These are phyloP conservation scores for Geophilus truncorum DNA, from an alignment of 2,888 invertebrate species.

Conservation along the genomic window DNA sequence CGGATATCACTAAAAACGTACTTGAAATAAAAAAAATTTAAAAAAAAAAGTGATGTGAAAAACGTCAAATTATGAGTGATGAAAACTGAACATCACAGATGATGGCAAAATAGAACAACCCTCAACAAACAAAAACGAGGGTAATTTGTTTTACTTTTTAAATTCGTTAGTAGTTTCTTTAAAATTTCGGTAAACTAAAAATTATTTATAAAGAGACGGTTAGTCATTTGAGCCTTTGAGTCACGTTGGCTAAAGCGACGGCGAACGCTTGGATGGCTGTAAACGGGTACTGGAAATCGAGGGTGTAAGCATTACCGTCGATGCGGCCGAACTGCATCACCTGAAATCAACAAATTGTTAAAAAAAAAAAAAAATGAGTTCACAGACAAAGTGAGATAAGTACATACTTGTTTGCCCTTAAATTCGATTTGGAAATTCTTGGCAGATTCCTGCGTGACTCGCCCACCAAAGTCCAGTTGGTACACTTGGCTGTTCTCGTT, in stretches of 20 bases:
- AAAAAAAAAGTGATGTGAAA: neutral
- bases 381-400: too few species aligned
- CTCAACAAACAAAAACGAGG: neutral
- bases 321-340: constrained; percentile 99
- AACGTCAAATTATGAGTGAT: neutral
- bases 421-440: constrained; percentile 99
- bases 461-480: constrained; percentile 96
- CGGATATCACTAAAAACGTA: neutral
- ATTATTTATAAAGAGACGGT: constrained; percentile 21
- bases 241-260: constrained; percentile 93
- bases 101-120: constrained; percentile 12
- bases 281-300: constrained; percentile 98
- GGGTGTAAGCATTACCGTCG: constrained; percentile 95
- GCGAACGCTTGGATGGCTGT: constrained; percentile 97
- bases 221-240: constrained; percentile 78
- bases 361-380: too few species aligned
- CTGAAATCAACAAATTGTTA: constrained; percentile 60
- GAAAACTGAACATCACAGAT: constrained; percentile 17
- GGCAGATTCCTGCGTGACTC: constrained; percentile 98
- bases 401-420: constrained; percentile 85
- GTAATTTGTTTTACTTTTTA: neutral
- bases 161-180: neutral
- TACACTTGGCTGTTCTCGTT: constrained; percentile 99
- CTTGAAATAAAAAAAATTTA: neutral
- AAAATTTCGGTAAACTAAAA: neutral